Evolutionary conservation across 2,113 vertebrate species (phyloP).

Genomic region (Marmota flaviventris): DNA sequence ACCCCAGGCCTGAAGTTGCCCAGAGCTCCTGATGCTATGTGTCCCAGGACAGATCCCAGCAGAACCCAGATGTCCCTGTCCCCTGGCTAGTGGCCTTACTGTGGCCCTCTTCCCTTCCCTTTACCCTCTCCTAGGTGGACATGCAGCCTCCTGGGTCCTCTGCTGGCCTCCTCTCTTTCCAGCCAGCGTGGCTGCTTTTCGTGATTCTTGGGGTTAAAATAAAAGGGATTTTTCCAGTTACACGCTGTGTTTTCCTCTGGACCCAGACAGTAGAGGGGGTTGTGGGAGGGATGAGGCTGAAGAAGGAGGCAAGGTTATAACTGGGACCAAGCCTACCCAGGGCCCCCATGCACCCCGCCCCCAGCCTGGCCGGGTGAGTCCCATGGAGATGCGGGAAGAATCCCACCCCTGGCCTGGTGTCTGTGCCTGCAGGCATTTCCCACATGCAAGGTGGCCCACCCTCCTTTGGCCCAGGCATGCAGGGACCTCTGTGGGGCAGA

Average conservation of each 20-base stretch:
- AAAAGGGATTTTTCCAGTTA: neutral
- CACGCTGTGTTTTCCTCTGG: neutral
- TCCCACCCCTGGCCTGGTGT: neutral
- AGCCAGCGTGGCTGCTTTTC: neutral
- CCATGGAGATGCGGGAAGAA: neutral
- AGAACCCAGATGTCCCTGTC: neutral
- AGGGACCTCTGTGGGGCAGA: neutral
- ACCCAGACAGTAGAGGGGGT: accelerated
- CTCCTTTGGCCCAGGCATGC: neutral
- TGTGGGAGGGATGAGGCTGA: too few relatives aligned
- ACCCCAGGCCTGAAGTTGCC: neutral
- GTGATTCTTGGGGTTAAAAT: neutral
- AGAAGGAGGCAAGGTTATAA: neutral
- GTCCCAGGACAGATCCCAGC: neutral
- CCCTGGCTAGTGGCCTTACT: neutral
- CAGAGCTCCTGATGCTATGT: neutral
- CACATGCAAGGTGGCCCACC: neutral
- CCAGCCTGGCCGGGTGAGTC: accelerated
- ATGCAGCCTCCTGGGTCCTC: neutral
- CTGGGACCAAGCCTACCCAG: neutral
- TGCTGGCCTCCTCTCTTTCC: neutral
- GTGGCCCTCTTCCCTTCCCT: neutral
- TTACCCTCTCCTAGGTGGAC: neutral
- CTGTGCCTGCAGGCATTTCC: neutral
- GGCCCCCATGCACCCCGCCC: neutral